phyloP scores from a whole-genome alignment of 2,888 invertebrate genomes.

The Rambutsinella grinnellia region DNA sequence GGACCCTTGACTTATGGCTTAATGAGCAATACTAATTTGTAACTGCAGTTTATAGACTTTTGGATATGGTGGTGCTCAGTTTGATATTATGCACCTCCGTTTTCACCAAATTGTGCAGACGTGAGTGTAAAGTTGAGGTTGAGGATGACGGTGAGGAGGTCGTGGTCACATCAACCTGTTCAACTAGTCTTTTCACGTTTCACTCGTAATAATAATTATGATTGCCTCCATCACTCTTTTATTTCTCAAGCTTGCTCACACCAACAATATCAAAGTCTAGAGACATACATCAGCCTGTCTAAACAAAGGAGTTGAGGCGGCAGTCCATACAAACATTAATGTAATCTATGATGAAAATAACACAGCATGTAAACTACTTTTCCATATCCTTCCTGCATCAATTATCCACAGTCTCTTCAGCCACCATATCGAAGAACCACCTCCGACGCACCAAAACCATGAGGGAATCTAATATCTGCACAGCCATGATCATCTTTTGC shows the following conservation, averaged over 20 bases:
- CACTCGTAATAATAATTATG: constrained; percentile 22
- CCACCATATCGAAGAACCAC: not conserved
- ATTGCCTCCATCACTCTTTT: constrained; percentile 16
- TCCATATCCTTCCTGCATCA: constrained; percentile 43
- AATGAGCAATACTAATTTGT: not conserved
- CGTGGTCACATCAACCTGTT: constrained; percentile 29
- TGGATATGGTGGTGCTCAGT: too few relatives aligned
- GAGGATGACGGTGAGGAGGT: constrained; percentile 24
- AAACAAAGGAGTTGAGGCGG: constrained; percentile 17
- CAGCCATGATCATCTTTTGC: not conserved
- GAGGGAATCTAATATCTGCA: not conserved
- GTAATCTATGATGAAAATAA: constrained; percentile 34
- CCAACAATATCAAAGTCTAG: not conserved
- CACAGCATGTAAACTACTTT: constrained; percentile 14
- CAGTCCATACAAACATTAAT: constrained; percentile 5
- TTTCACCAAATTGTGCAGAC: too few relatives aligned
- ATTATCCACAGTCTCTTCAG: constrained; percentile 23
- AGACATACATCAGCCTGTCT: constrained; percentile 7
- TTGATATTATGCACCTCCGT: too few relatives aligned
- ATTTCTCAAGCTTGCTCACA: constrained; percentile 8
- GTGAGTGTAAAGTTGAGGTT: constrained; percentile 9
- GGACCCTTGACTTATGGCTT: constrained; percentile 14
- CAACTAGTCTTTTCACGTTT: not conserved
- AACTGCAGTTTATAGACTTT: too few relatives aligned
- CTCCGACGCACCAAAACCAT: not conserved